Base-by-base conservation (phyloP, 2,888 invertebrate genomes). In the Rotaria magnacalcarata region DNA sequence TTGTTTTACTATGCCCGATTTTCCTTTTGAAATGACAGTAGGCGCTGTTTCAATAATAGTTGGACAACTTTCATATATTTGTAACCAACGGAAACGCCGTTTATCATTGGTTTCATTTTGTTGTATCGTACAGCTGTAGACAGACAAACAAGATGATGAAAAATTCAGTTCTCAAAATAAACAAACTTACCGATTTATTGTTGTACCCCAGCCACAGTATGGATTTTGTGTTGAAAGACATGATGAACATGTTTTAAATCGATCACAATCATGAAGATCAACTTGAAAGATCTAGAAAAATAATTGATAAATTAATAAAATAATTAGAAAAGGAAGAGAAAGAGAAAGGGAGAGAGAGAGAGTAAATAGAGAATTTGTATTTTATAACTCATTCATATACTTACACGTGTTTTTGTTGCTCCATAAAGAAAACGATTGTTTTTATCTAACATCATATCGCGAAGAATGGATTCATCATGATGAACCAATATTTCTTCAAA, bases 221-320 rank as follows among this genome's bases (percentile, higher is more conserved):
- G 80, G 80, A 80, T 80, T 80, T 80, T 80, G 80, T 24, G 24
- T 47, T 47, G 80, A 80, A 47, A 80, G 47, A 80, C 80, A 80
- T n/a, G 80, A 24, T 24, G 19, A 80, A 80, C 80, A 80, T 80
- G 80, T 80, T 47, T 47, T 43, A 47, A 47, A 47, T n/a, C 80
- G 80, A 80, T 80, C 47, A n/a, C 80, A 80, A 80, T 80, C 47
- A 47, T 80, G 80, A 8, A 80, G 47, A 80, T 80, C 80, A 43
- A 80, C 80, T 80, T 67, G 67, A 67, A 67, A 67, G 16, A 67
- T 34, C 67, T 67, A 67, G 34, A 14, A 67, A 34, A 19, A 27
- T 19, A 27, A 27, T 14, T 67, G 16, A 14, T 7, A 67, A 19
- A 16, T 27, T 16, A 34, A 67, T 41, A 19, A 41, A 67, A 34